Base-by-base conservation (phyloP, 2,113 vertebrate genomes). In the Brienomyrus longianalis region DNA sequence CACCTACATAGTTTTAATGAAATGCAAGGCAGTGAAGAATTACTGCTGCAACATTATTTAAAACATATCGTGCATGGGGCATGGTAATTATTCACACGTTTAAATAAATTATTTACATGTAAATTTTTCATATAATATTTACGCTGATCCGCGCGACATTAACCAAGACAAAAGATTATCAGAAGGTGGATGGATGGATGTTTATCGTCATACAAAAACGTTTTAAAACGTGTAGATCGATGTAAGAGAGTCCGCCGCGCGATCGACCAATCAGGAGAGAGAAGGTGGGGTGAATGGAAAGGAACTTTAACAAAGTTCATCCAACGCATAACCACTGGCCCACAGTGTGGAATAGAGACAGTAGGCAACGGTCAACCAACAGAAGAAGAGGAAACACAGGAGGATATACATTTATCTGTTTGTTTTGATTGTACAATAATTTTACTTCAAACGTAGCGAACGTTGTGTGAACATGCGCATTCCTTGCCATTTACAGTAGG, bases 261-360 rank as follows among this genome's bases (percentile, higher is more conserved):
- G 74, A 43, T 70, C 84, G 92, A 92, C 95, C 95, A 95, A 95
- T 95, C 91, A 27, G 88, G 89, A 77, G 56, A 66, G 17, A 70
- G 91, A 91, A 92, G 94, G 95, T 93, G 94, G 95, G 92, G 95
- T 92, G 93, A 93, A 83, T 74, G 54, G 89, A 92, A 92, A 92
- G 92, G 94, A 95, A 93, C 90, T 89, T 91, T 91, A 92, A 93
- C 62, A 70, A 95, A 95, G 93, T 96, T 94, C 92, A 91, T 91
- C 91, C 91, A 93, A 92, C 92, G 90, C 91, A 86, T 35, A 88
- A 90, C 85, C 91, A 90, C 88, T 35, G 90, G 59, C 90, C 88
- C 95, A 94, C 91, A 80, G 74, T 89, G 90, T 90, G 90, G 90
- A 92, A 54, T 62, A 56, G 85, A 85, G 92, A 48, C 48, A 27